Conservation (phyloP, 2,797 vertebrate species). For the Leucoraja ocellata region DNA sequence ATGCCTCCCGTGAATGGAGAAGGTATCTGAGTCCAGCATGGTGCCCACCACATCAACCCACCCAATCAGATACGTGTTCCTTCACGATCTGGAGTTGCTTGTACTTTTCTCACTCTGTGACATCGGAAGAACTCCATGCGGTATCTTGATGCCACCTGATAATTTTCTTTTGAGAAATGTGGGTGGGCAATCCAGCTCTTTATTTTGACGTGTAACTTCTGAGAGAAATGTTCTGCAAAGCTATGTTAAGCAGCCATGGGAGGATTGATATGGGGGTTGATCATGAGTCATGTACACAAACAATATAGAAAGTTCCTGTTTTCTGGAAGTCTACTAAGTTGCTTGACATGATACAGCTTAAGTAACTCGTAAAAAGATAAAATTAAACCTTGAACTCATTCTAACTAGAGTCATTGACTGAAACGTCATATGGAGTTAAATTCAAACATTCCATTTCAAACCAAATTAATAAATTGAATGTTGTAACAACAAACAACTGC, state of each 20-base stretch:
- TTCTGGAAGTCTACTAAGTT: too few relatives aligned
- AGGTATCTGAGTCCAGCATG: not conserved
- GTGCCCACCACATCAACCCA: not conserved
- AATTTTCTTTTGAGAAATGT: not conserved
- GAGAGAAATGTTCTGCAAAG: not conserved
- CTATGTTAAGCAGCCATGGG: not conserved
- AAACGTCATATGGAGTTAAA: not conserved
- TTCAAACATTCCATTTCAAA: not conserved
- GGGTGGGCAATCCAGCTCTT: not conserved
- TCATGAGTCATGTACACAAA: not conserved
- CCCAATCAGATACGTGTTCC: not conserved
- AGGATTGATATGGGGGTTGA: not conserved
- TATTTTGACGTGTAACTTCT: not conserved
- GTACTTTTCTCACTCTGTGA: not conserved
- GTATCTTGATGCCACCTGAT: not conserved
- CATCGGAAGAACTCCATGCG: not conserved
- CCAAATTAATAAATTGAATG: not conserved
- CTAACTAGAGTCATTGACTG: not conserved
- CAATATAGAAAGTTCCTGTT: not conserved
- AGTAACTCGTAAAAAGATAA: not conserved
- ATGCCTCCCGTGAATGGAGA: not conserved
- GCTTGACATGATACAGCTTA: not conserved
- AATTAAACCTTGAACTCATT: not conserved
- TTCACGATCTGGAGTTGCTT: not conserved
- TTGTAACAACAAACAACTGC: too few relatives aligned